phyloP scores from a whole-genome alignment of 2,797 vertebrate genomes.

The Chelonia mydas region DNA sequence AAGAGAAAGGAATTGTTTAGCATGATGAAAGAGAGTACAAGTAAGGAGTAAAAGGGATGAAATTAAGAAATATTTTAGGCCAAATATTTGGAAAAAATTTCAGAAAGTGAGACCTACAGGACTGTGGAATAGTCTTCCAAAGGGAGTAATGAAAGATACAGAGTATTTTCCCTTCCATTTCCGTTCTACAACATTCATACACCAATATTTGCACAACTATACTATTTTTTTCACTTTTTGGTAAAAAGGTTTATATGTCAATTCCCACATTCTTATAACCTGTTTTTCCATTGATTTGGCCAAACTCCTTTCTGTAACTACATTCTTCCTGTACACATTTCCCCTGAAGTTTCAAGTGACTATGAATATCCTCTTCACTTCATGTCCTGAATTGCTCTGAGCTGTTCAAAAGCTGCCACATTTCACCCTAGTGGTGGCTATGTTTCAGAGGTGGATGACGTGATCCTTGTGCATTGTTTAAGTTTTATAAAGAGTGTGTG shows the following conservation, averaged over 20 bases:
- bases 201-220: not conserved
- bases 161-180: not conserved
- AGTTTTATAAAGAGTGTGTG: not conserved
- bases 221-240: not conserved
- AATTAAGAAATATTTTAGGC: not conserved
- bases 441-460: not conserved
- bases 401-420: not conserved
- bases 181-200: not conserved
- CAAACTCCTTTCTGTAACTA: not conserved
- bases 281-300: not conserved
- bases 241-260: not conserved
- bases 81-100: not conserved
- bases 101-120: not conserved
- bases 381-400: not conserved
- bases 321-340: not conserved
- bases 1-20: conserved; percentile 14
- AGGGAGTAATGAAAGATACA: not conserved
- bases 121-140: not conserved
- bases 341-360: not conserved
- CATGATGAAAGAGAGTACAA: not conserved
- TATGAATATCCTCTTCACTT: not conserved
- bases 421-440: not conserved
- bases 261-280: not conserved
- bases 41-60: not conserved
- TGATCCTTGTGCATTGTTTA: not conserved